These are phyloP conservation scores for Elephantulus edwardii DNA, from an alignment of 2,113 vertebrate species.

Conservation along the genomic window DNA sequence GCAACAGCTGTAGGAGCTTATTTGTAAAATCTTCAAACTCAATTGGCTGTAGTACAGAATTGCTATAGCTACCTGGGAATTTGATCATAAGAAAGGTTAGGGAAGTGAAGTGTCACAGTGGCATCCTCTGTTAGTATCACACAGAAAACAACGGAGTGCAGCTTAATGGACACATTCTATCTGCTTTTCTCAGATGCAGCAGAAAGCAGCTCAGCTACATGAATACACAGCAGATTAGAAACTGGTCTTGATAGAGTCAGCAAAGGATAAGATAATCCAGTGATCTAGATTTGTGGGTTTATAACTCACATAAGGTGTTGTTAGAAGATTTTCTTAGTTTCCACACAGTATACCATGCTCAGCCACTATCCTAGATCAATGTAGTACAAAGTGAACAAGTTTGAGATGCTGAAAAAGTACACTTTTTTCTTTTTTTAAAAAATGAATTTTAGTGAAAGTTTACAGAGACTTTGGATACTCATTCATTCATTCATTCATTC, in stretches of 20 bases:
- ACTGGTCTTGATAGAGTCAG: not conserved
- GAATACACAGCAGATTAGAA: not conserved
- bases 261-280: not conserved
- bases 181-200: not conserved
- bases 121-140: not conserved
- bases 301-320: not conserved
- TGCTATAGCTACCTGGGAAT: slow-evolving; percentile 38
- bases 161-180: not conserved
- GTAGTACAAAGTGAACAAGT: not conserved
- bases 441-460: too few species aligned
- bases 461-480: too few species aligned
- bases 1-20: not conserved
- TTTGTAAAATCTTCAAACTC: slow-evolving; percentile 24
- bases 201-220: not conserved
- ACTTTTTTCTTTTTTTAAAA: too few species aligned
- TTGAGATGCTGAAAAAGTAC: not conserved
- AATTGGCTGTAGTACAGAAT: not conserved
- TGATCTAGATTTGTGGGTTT: not conserved
- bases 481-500: too few species aligned
- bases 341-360: rapidly evolving
- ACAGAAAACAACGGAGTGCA: not conserved
- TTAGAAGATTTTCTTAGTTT: not conserved
- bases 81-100: slow-evolving; percentile 4
- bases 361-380: not conserved
- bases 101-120: not conserved